Conservation (phyloP, 2,113 vertebrate species). For the Ondatra zibethicus region DNA sequence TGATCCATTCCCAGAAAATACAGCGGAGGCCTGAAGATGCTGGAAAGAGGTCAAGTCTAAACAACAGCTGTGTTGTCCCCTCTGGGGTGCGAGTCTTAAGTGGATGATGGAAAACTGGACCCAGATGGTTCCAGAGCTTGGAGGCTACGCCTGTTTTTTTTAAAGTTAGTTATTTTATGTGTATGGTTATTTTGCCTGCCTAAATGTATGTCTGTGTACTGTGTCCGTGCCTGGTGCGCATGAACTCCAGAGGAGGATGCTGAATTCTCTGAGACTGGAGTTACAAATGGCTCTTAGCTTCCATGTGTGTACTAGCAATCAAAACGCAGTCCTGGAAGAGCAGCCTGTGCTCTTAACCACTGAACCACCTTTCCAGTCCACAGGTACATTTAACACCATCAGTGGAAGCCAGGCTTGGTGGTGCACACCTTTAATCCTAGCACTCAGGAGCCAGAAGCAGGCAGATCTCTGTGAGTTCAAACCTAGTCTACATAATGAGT, state of each 20-base stretch:
- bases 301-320: background rate
- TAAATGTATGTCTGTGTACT: background rate
- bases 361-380: background rate
- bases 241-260: background rate
- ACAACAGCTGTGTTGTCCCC: background rate
- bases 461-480: background rate
- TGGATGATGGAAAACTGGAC: background rate
- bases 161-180: background rate
- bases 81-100: rapidly evolving
- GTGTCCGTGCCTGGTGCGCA: too few species aligned
- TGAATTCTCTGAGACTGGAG: background rate
- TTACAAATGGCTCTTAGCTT: background rate
- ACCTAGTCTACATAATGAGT: background rate
- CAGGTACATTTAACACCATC: background rate
- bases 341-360: background rate
- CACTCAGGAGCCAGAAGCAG: background rate
- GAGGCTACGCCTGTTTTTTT: background rate
- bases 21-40: background rate
- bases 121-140: background rate
- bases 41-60: background rate
- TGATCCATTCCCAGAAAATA: background rate
- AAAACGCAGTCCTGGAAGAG: background rate
- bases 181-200: background rate
- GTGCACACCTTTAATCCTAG: background rate
- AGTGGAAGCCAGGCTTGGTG: background rate